Base-by-base conservation (phyloP, 2,888 invertebrate species). In the Cistogaster globosa region DNA sequence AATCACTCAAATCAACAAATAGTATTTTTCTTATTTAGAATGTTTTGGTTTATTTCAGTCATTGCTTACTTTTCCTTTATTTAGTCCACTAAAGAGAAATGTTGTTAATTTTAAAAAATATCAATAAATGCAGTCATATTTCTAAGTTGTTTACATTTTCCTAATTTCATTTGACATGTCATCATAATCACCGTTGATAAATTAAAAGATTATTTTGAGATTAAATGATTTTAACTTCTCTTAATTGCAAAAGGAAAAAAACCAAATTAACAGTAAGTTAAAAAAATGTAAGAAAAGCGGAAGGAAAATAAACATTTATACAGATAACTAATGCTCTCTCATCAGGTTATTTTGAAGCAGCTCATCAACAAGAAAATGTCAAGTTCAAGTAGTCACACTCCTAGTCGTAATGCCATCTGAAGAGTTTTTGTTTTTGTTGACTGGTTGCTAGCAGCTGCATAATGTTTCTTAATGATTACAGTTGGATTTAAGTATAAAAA, bases 301-400 rank as follows among this genome's bases (percentile, higher is more conserved):
- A 36, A 58, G 62, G 69, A 7, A 62, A 82, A 72, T n/a, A n/a
- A n/a, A 68, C 45, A 74, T 65, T 78, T 45, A 75, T 71, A 65
- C 32, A 72, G 62, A 72, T 82, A 26, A 48, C 42, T 76, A 58
- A 55, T 55, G 60, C 55, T 51, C 57, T 55, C 55, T 51, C 57
- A 65, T 63, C 71, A 72, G 26, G 22, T 71, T 38, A 57, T 53
- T 65, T 38, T 45, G 55, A n/a, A 63, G 55, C 62, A 63, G 53
- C 74, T 79, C 85, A 78, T 85, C 82, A 82, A 67, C 78, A 82
- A 75, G 75, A 85, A n/a, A 85, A 85, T 82, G 82, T 79, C 85
- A 85, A 79, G 84, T 85, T 85, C 74, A 85, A 85, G 84, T 65
- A 57, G 36, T 65, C 42, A 14, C 45, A 58, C 65, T 72, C 45